Evolutionary conservation across 2,113 vertebrate genomes (phyloP).

Genomic region (Brachypodius melanocephalos): DNA sequence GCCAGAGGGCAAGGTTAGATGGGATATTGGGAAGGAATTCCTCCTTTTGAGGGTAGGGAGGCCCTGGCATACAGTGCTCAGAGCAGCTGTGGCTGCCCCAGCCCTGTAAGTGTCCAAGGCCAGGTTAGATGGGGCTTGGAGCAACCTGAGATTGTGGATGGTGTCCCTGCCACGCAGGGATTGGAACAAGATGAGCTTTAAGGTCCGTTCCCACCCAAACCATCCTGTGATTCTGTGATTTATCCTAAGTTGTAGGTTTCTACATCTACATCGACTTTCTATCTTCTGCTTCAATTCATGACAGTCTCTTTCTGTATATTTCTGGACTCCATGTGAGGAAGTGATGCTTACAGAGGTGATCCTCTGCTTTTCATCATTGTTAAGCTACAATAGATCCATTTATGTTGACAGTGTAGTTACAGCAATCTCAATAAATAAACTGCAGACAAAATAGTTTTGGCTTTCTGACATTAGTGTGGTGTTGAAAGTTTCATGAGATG

Average conservation of each 20-base stretch:
- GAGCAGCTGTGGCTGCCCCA: neutral
- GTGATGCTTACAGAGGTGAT: neutral
- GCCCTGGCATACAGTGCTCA: neutral
- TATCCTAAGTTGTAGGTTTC: neutral
- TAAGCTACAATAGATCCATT: neutral
- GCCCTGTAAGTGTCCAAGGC: neutral
- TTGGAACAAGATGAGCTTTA: neutral
- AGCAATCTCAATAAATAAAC: neutral
- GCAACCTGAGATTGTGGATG: fast-evolving
- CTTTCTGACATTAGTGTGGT: neutral
- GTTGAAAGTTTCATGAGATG: neutral
- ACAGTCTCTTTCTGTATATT: neutral
- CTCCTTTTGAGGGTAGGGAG: fast-evolving
- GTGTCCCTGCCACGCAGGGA: neutral
- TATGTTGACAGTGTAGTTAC: neutral
- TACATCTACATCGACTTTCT: neutral
- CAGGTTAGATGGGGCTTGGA: fast-evolving
- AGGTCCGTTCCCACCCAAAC: neutral
- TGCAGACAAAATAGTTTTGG: neutral
- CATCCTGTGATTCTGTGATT: neutral
- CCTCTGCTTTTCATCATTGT: neutral
- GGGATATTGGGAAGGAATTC: neutral
- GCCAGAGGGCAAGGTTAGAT: neutral
- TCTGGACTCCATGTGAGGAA: neutral
- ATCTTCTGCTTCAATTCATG: neutral